phyloP scores from a whole-genome alignment of 2,888 invertebrate genomes.

The Scrobipalpa costella region DNA sequence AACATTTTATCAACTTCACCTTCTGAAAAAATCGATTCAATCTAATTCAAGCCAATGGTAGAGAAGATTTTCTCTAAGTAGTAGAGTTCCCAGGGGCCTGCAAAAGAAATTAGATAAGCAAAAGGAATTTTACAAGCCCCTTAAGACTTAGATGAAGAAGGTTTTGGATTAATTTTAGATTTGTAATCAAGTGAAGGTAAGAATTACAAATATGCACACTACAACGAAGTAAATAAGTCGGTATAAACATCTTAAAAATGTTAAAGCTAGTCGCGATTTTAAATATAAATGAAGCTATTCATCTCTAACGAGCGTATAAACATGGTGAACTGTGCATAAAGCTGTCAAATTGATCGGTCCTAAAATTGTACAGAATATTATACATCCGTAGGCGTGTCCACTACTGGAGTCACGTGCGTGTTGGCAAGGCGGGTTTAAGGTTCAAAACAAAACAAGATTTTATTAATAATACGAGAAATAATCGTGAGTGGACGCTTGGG shows the following conservation, averaged over 20 bases:
- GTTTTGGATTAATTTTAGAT: slow-evolving; percentile 3
- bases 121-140: slow-evolving; percentile 1
- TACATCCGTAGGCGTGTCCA: slow-evolving; percentile 27
- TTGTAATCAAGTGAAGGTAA: not conserved
- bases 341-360: slow-evolving; percentile 21
- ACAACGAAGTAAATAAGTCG: not conserved
- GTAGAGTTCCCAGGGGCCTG: not conserved
- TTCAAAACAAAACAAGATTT: slow-evolving; percentile 75
- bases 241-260: not conserved
- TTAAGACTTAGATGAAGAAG: not conserved
- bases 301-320: slow-evolving; percentile 3
- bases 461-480: slow-evolving; percentile 70
- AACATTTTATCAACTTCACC: too few species aligned
- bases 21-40: too few species aligned
- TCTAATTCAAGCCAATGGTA: too few species aligned
- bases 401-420: slow-evolving; percentile 52
- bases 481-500: slow-evolving; percentile 52
- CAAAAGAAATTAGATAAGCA: slow-evolving; percentile 3
- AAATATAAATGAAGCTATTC: slow-evolving; percentile 22
- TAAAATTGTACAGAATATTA: slow-evolving; percentile 12
- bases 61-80: not conserved
- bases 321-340: slow-evolving; percentile 22
- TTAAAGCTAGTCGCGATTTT: not conserved
- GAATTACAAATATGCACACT: not conserved
- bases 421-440: slow-evolving; percentile 50